Percentiles rank a stretch among this genome's conserved stretches.
These are phyloP conservation scores for Rapana venosa DNA, from an alignment of 2,888 invertebrate genomes.

Conservation along the genomic window DNA sequence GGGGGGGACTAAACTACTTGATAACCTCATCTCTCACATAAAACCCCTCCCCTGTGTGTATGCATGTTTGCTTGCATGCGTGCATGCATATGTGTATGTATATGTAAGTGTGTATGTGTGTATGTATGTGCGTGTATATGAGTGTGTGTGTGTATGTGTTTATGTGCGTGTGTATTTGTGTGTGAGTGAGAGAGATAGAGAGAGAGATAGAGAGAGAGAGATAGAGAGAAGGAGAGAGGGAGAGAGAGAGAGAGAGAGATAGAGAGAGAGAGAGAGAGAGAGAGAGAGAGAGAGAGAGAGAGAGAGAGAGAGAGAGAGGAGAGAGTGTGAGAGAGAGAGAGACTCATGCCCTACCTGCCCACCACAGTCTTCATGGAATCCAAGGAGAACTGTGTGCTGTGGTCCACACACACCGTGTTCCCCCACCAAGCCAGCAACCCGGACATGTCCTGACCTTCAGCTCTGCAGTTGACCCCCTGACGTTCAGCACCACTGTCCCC, in stretches of 20 bases:
- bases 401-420: background rate
- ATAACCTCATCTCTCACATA: too few species aligned
- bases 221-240: too few species aligned
- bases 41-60: too few species aligned
- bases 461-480: too few species aligned
- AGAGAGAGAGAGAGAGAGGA: too few species aligned
- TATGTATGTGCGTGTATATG: background rate
- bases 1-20: too few species aligned
- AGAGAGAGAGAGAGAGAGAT: too few species aligned
- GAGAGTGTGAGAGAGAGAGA: too few species aligned
- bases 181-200: background rate
- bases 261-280: too few species aligned
- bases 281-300: too few species aligned
- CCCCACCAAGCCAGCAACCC: background rate
- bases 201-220: too few species aligned
- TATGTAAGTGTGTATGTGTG: background rate
- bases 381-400: background rate
- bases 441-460: background rate
- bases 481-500: too few species aligned
- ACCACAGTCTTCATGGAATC: constrained; percentile 1
- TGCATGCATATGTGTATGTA: background rate
- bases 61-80: background rate
- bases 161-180: background rate
- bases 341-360: background rate
- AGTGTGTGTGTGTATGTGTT: background rate